Conservation (phyloP, 2,797 vertebrate genomes). For the Spinus pinus region DNA sequence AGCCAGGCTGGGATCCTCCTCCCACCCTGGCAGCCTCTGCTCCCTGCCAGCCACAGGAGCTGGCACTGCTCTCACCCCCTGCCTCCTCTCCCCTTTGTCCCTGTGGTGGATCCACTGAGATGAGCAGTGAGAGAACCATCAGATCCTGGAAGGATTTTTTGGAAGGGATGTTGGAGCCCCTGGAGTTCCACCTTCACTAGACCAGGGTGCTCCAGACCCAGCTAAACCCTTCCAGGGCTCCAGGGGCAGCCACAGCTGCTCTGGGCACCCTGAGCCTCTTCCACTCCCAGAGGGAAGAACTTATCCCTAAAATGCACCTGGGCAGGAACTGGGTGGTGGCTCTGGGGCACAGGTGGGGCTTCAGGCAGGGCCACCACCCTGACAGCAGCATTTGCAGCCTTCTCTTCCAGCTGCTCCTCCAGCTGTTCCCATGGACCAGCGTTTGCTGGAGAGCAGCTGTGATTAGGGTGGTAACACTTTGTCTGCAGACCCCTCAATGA, state of each 20-base stretch:
- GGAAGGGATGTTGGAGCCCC: background rate
- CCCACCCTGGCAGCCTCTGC: background rate
- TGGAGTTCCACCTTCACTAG: background rate
- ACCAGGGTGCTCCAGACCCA: background rate
- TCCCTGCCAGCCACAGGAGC: background rate
- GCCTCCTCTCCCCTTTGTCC: background rate
- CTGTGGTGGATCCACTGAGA: background rate
- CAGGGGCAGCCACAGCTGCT: background rate
- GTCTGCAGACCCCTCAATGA: background rate
- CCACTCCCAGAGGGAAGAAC: background rate
- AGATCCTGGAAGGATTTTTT: background rate
- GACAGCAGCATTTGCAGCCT: background rate
- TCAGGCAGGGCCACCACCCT: rapidly evolving
- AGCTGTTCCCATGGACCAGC: background rate
- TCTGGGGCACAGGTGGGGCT: background rate
- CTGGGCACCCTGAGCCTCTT: background rate
- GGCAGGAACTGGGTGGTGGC: background rate
- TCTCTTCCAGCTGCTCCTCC: background rate
- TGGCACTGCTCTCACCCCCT: background rate
- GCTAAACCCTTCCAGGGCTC: background rate
- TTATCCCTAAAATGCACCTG: background rate
- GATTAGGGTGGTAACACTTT: background rate
- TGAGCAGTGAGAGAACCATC: background rate
- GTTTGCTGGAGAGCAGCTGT: background rate
- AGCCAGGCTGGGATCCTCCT: background rate